These are phyloP conservation scores for Venustaconcha ellipsiformis DNA, from an alignment of 1,140 invertebrate species.

Conservation along the genomic window DNA sequence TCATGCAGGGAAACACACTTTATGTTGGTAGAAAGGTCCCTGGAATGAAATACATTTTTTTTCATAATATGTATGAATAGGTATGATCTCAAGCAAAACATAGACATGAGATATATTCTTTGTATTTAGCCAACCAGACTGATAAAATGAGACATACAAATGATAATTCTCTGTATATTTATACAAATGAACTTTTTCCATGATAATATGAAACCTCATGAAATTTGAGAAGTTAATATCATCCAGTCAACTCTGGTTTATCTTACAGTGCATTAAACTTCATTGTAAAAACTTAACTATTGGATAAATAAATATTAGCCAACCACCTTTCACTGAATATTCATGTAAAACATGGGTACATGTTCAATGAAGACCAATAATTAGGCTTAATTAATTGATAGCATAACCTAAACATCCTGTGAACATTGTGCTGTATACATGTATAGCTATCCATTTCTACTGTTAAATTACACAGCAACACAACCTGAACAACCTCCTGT, in stretches of 20 bases:
- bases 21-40: constrained; percentile 66
- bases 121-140: neutral
- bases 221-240: neutral
- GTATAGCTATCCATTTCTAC: no score
- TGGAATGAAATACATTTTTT: constrained; percentile 35
- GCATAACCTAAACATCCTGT: no score
- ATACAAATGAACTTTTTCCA: neutral
- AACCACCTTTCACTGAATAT: no score
- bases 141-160: neutral
- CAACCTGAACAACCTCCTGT: no score
- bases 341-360: no score
- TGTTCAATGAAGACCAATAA: no score
- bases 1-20: constrained; percentile 62
- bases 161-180: neutral
- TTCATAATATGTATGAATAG: neutral
- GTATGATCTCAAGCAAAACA: neutral
- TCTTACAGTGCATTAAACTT: neutral
- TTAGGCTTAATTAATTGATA: no score
- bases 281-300: neutral
- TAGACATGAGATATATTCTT: neutral
- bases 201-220: neutral
- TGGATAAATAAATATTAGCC: no score
- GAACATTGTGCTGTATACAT: no score
- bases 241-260: neutral
- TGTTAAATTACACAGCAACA: no score